Percentiles rank a stretch among this genome's conserved stretches.
phyloP scores from a whole-genome alignment of 2,113 vertebrate genomes.

The Hemibagrus wyckioides region DNA sequence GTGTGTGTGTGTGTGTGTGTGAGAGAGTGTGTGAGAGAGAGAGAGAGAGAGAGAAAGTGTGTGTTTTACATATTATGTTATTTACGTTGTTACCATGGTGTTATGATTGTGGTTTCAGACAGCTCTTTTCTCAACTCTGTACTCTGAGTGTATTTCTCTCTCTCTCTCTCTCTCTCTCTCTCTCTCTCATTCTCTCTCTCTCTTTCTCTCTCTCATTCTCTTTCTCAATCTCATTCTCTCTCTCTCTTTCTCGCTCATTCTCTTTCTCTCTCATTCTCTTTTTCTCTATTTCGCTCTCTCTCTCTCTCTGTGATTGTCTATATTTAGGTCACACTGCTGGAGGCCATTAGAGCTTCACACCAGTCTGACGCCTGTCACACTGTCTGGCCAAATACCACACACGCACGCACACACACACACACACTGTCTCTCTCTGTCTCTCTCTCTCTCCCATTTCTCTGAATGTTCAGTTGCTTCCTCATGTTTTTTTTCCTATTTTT shows the following conservation, averaged over 20 bases:
- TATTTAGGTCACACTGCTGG: constrained; percentile 8
- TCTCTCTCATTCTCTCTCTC: background rate
- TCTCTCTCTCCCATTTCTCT: background rate
- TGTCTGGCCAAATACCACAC: background rate
- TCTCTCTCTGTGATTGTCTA: background rate
- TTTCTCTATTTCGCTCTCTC: background rate
- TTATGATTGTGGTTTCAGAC: background rate
- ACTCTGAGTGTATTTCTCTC: background rate
- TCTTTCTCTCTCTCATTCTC: background rate
- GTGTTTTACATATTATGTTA: background rate
- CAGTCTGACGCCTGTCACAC: constrained; percentile 3
- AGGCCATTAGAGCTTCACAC: background rate
- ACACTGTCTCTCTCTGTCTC: too few relatives aligned
- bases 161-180: background rate
- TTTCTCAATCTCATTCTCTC: too few relatives aligned
- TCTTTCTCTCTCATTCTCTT: background rate
- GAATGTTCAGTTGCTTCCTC: background rate
- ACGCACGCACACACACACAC: too few relatives aligned
- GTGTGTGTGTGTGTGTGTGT: background rate
- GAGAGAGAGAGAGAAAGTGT: background rate
- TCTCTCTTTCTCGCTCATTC: background rate
- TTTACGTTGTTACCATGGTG: background rate
- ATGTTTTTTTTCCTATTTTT: background rate
- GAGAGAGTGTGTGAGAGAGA: background rate
- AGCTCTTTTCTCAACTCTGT: background rate